Evolutionary conservation across 2,888 invertebrate genomes (phyloP), one percentile per base, ranked within the genome.

Genomic region (Bursaphelenchus okinawaensis): DNA sequence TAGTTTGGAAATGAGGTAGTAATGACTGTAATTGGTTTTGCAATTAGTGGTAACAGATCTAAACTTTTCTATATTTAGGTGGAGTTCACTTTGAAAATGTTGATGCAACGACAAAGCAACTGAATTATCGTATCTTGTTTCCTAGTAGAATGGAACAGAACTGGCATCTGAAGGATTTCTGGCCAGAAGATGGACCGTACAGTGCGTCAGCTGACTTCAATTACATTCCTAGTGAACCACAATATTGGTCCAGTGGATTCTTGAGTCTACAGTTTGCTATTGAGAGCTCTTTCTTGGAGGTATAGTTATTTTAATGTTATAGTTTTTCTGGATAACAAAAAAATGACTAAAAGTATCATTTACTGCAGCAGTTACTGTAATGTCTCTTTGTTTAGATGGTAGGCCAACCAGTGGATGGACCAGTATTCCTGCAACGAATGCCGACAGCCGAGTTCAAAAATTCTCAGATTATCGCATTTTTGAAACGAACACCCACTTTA

Each of bases 221-320:
- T 61, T 26, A 52, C 29, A 72, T 78, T 19, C 78, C 78, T 7
- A n/a, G 51, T 4, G 56, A 61, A n/a, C 78, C 78, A 7, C 73
- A 72, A 7, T 78, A 79, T 50, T 78, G 77, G 78, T 60, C 69
- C 7, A 65, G 66, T 23, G 78, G 69, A 7, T 75, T 73, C 57
- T 62, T 79, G 4, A 71, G 73, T 26, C 60, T 78, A 24, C 78
- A 78, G 63, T 72, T 74, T 55, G 70, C 77, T 4, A 64, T 78
- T 56, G 76, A 78, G 50, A 58, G 59, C 26, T 64, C 57, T 31
- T 77, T 75, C 67, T 55, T 69, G 19, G 62, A 67, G 20, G 64
- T 66, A n/a, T 55, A n/a, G 24, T 12, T 55, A 7, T 20, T 67
- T 24, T 64, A 16, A 26, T 9, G 16, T 65, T 56, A 8, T n/a